A percentile compares a stretch with the other conserved stretches of the same genome.
Evolutionary conservation across 2,888 invertebrate species (phyloP).

Genomic region (Dysmachus trigonus): DNA sequence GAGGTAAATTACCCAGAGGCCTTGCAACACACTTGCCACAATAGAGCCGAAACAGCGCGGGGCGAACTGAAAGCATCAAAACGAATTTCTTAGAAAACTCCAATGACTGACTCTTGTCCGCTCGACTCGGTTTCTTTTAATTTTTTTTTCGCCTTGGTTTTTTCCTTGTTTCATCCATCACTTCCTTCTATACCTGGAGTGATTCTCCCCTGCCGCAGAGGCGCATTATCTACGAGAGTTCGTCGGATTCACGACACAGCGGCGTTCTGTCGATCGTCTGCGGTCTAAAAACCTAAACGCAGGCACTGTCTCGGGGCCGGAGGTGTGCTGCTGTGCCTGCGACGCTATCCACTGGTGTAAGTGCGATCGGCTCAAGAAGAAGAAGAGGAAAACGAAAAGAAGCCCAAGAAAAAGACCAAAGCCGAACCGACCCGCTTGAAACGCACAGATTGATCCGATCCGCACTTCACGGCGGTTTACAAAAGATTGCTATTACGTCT

Average conservation of each 20-base stretch:
- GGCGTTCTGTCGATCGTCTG: neutral
- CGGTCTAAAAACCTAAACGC: neutral
- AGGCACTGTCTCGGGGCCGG: neutral
- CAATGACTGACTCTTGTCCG: conserved; percentile 46
- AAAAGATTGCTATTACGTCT: conserved; percentile 23
- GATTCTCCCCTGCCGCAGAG: neutral
- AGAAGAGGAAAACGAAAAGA: neutral
- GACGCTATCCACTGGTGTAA: neutral
- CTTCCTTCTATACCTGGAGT: conserved; percentile 2
- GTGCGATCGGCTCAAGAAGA: neutral
- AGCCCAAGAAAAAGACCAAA: neutral
- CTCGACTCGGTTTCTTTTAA: neutral
- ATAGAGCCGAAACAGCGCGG: neutral
- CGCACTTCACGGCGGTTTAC: conserved; percentile 32
- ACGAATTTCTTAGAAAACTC: conserved; percentile 40
- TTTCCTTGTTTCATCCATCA: conserved; percentile 3
- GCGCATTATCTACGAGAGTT: neutral
- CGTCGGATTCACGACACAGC: neutral
- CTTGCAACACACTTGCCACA: conserved; percentile 6
- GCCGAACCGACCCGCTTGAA: neutral
- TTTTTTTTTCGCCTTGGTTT: neutral
- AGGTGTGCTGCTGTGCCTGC: too few relatives aligned
- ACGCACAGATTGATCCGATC: conserved; percentile 34
- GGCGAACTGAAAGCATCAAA: neutral
- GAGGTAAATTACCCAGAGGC: neutral